Evolutionary conservation across 1,140 invertebrate genomes (phyloP).

Genomic region (Saxidomus purpurata): DNA sequence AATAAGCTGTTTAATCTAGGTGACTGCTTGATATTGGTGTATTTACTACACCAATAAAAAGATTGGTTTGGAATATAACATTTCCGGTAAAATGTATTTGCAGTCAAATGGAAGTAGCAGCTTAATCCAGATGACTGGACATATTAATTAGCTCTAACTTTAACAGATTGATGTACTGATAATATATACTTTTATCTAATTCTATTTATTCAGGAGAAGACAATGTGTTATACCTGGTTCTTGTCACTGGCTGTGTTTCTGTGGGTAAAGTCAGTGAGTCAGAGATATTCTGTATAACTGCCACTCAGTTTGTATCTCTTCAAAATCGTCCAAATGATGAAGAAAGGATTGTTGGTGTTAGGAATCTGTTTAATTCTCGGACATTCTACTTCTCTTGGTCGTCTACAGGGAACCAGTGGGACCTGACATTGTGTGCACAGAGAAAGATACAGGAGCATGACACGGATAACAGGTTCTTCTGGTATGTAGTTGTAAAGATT

Average conservation of each 20-base stretch:
- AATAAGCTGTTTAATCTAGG: no score
- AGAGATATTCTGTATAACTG: constrained; percentile 97
- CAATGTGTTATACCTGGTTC: constrained; percentile 94
- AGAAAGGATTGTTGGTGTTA: constrained; percentile 93
- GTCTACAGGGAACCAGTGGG: constrained; percentile 88
- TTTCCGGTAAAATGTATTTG: no score
- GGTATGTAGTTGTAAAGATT: constrained; percentile 88
- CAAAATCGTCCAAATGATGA: constrained; percentile 92
- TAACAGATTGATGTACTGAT: no score
- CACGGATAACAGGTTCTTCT: constrained; percentile 98
- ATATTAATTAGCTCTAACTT: no score
- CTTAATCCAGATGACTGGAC: no score
- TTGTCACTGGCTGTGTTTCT: constrained; percentile 97
- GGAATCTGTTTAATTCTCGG: constrained; percentile 97
- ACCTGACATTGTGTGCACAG: constrained; percentile 97
- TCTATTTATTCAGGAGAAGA: constrained; percentile 89
- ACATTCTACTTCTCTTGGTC: constrained; percentile 98
- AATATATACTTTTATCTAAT: no score
- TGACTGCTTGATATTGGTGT: no score
- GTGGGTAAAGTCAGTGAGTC: constrained; percentile 97
- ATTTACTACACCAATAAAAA: no score
- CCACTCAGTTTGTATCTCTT: constrained; percentile 95
- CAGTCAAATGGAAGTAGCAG: no score
- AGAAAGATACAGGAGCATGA: constrained; percentile 91
- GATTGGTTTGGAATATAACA: no score